Base-by-base conservation (phyloP, 2,888 invertebrate genomes). In the Alloplasta piceator region DNA sequence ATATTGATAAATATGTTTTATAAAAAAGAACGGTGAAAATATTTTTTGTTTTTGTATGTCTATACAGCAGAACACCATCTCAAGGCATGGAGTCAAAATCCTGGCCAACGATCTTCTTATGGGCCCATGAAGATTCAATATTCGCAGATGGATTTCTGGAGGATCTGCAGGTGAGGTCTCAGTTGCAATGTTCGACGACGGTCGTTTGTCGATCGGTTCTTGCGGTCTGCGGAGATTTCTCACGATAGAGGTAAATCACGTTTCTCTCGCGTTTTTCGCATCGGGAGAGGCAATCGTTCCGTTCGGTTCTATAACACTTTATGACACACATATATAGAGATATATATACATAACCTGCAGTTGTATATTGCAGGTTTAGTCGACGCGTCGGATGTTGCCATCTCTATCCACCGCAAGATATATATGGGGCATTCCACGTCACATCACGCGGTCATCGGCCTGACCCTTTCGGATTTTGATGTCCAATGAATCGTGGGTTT, bases 401-500 rank as follows among this genome's bases (percentile, higher is more conserved):
- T 16, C 70, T 55, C 64, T 16, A 50, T 38, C 64, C 46, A 38
- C 75, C 61, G 60, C 75, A 75, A 61, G 55, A 74, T 64, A 46
- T 48, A 64, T 14, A n/a, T n/a, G n/a, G n/a, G n/a, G n/a, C n/a
- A n/a, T n/a, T n/a, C n/a, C n/a, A n/a, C n/a, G n/a, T n/a, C n/a
- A n/a, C n/a, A n/a, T n/a, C n/a, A n/a, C n/a, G n/a, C n/a, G n/a
- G n/a, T n/a, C n/a, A n/a, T n/a, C n/a, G n/a, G n/a, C n/a, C n/a
- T n/a, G n/a, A n/a, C n/a, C n/a, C n/a, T n/a, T n/a, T n/a, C n/a
- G n/a, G n/a, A n/a, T n/a, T n/a, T n/a, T n/a, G n/a, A n/a, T n/a
- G n/a, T n/a, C n/a, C n/a, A n/a, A n/a, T n/a, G n/a, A n/a, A n/a
- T n/a, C n/a, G n/a, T n/a, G n/a, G n/a, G n/a, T n/a, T n/a, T n/a